Percentiles rank a stretch among this genome's conserved stretches.
Conservation (phyloP, 2,888 invertebrate species). For the Polymixis lichenea region DNA sequence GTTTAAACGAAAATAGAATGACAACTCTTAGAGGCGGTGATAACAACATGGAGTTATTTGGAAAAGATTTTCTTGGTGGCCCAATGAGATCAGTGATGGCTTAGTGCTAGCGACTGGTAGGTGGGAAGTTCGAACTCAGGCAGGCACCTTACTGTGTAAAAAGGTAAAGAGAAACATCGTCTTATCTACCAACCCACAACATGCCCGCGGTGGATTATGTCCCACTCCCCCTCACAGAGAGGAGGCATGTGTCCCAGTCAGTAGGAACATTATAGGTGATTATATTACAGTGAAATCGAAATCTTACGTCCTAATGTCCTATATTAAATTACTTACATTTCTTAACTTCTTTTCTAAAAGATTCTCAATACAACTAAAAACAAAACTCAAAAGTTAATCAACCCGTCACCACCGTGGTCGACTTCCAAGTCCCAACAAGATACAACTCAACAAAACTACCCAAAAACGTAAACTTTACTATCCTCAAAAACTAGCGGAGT, state of each 20-base stretch:
- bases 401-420: neutral
- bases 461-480: slow-evolving; percentile 19
- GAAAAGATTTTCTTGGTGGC: neutral
- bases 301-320: neutral
- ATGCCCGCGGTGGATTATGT: too few relatives aligned
- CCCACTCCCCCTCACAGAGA: too few relatives aligned
- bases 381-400: neutral
- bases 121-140: too few relatives aligned
- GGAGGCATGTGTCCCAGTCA: too few relatives aligned
- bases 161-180: too few relatives aligned
- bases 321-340: neutral
- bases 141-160: too few relatives aligned
- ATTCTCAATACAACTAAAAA: neutral
- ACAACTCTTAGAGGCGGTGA: neutral
- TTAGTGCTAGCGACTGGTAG: too few relatives aligned
- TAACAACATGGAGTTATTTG: neutral
- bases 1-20: slow-evolving; percentile 7
- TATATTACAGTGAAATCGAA: neutral
- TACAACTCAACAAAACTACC: slow-evolving; percentile 2
- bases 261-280: too few relatives aligned
- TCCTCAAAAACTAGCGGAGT: slow-evolving; percentile 5
- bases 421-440: neutral
- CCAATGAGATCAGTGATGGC: neutral
- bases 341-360: neutral
- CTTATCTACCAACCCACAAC: too few relatives aligned